Base-by-base conservation (phyloP, 2,797 vertebrate genomes). In the Lepus townsendii region DNA sequence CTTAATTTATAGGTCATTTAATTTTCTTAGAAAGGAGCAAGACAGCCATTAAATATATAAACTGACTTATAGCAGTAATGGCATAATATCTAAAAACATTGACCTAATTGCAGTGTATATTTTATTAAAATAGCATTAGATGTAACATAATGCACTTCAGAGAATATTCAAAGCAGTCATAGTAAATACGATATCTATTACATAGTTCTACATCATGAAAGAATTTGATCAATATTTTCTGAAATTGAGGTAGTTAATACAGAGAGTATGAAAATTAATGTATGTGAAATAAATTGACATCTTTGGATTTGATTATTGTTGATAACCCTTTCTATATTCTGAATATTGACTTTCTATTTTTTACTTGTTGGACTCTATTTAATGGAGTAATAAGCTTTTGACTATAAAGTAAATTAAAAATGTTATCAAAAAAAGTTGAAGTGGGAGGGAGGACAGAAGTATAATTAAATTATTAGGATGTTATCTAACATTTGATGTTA, bases 91-190 rank as follows among this genome's bases (percentile, higher is more conserved):
- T 97, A 92, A 93, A 17, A 97, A 88, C 30, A 72, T 88, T 97
- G 75, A 97, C 97, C 96, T 93, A 80, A 17, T 96, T 95, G 35
- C n/a, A 71, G 91, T 94, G 11, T 90, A n/a, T 77, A 95, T 90
- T 50, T 97, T 97, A 97, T 96, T 97, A 97, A 97, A 97, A 96
- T 77, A 73, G 1, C 77, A 90, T 76, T 88, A 86, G 69, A 88
- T 7, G 73, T 75, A 91, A 76, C 19, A 97, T 85, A 82, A 88
- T 91, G 92, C 97, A 96, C 27, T 97, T 97, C 26, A 65, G 30
- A 57, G 90, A 32, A 32, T 93, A 93, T 96, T 88, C 47, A 77
- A 84, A 89, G 1, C 9, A 72, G 63, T 26, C 54, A 8, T 90
- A 96, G 95, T 82, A 97, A 96, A 96, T 96, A 72, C n/a, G 95